phyloP scores from a whole-genome alignment of 1,140 invertebrate species.

The Drosophila hydei region DNA sequence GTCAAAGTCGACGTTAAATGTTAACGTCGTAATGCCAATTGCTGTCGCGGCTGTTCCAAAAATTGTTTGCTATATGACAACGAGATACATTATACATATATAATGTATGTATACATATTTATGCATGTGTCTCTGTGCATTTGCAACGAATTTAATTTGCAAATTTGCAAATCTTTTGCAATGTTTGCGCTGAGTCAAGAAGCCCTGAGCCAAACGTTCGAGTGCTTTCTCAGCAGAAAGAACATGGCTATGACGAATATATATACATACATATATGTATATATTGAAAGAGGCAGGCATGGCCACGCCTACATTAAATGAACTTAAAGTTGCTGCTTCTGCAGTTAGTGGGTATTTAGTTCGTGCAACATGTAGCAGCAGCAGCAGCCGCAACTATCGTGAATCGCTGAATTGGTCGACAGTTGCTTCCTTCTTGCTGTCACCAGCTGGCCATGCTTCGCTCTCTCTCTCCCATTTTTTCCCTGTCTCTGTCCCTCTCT shows the following conservation, averaged over 20 bases:
- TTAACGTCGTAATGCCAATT: constrained; percentile 53
- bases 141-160: constrained; percentile 55
- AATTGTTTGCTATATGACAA: constrained; percentile 57
- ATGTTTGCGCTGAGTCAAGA: constrained; percentile 57
- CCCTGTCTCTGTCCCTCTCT: not conserved
- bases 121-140: constrained; percentile 10
- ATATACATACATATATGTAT: not conserved
- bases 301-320: not conserved
- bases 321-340: not conserved
- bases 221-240: constrained; percentile 44
- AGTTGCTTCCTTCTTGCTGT: constrained; percentile 67
- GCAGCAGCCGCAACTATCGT: constrained; percentile 13
- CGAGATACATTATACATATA: constrained; percentile 1
- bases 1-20: constrained; percentile 25
- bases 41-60: constrained; percentile 54
- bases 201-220: constrained; percentile 47
- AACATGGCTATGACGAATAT: constrained; percentile 33
- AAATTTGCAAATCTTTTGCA: constrained; percentile 75
- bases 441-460: constrained; percentile 29
- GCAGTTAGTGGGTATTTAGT: constrained; percentile 73
- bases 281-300: constrained; percentile 7
- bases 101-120: not conserved
- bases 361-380: constrained; percentile 64
- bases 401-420: constrained; percentile 26
- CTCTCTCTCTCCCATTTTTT: not conserved